These are phyloP conservation scores for Scolopax bukidnonensis DNA, from an alignment of 2,797 vertebrate species.

Conservation along the genomic window DNA sequence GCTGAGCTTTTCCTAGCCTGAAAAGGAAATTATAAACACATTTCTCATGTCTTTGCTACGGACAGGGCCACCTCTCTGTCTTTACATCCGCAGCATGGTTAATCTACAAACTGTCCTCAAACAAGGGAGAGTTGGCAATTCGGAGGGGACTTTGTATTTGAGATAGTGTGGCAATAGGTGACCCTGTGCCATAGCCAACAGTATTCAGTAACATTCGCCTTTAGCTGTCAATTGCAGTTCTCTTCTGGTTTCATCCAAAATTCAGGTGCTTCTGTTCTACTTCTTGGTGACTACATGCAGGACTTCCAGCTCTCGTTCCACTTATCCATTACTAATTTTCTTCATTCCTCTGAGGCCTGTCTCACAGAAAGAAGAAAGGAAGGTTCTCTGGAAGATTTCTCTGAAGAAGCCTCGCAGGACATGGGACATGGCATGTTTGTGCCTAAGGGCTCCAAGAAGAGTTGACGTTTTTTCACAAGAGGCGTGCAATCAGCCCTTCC, in stretches of 20 bases:
- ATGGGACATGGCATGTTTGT: neutral
- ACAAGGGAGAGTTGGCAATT: conserved; percentile 15
- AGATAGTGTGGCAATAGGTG: conserved; percentile 18
- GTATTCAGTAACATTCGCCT: neutral
- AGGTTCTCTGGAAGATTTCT: neutral
- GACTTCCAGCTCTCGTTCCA: neutral
- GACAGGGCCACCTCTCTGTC: neutral
- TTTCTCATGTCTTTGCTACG: neutral
- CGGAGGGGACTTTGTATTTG: conserved; percentile 26
- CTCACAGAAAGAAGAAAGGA: neutral
- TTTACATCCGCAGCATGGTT: neutral
- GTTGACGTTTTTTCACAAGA: neutral
- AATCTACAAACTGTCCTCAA: conserved; percentile 64
- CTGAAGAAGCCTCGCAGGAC: neutral
- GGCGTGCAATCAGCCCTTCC: rapidly evolving
- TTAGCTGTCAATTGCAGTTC: neutral
- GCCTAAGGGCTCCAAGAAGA: neutral
- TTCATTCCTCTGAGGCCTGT: neutral
- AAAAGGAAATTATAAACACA: neutral
- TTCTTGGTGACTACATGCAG: neutral
- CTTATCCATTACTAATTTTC: neutral
- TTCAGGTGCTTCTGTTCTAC: neutral
- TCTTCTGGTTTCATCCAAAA: neutral
- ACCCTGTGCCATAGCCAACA: neutral
- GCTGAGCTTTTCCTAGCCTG: neutral